A percentile compares a stretch with the other conserved stretches of the same genome.
Conservation (phyloP, 2,888 invertebrate genomes). For the Drosophila acutilabella region DNA sequence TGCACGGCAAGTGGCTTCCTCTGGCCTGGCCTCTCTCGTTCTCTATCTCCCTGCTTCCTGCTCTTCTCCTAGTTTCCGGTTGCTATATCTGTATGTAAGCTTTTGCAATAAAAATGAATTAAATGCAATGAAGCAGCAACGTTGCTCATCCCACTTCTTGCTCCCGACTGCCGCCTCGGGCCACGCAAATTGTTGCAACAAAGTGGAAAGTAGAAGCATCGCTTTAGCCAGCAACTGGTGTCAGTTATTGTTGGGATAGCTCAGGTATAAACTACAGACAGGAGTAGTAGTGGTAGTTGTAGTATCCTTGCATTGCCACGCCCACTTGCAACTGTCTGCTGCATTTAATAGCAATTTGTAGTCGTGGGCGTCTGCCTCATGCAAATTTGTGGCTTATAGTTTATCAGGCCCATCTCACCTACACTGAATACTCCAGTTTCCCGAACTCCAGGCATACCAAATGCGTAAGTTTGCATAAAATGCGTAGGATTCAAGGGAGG, state of each 20-base stretch:
- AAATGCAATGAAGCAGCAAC: slow-evolving; percentile 78
- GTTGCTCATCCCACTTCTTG: slow-evolving; percentile 32
- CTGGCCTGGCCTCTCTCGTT: slow-evolving; percentile 34
- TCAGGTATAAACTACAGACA: slow-evolving; percentile 63
- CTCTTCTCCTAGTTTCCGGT: slow-evolving; percentile 20
- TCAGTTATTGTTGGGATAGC: slow-evolving; percentile 76
- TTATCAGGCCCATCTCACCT: slow-evolving; percentile 65
- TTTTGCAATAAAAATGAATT: slow-evolving; percentile 80
- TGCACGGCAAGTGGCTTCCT: slow-evolving; percentile 68
- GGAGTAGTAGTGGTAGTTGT: not conserved
- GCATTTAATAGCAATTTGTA: slow-evolving; percentile 81
- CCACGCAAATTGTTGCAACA: slow-evolving; percentile 78
- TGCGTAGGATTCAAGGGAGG: slow-evolving; percentile 53
- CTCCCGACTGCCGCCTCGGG: slow-evolving; percentile 53
- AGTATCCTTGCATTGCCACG: slow-evolving; percentile 41
- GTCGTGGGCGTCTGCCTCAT: slow-evolving; percentile 68
- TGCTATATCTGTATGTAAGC: slow-evolving; percentile 74
- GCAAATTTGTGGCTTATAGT: slow-evolving; percentile 80
- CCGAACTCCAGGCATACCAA: slow-evolving; percentile 36
- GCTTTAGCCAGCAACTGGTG: slow-evolving; percentile 67
- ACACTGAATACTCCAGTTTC: not conserved
- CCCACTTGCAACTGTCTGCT: slow-evolving; percentile 55
- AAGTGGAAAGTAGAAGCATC: slow-evolving; percentile 53
- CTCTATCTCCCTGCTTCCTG: not conserved
- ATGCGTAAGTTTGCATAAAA: slow-evolving; percentile 77